Evolutionary conservation across 2,888 invertebrate genomes (phyloP).

Genomic region (Phrixothrix hirtus): DNA sequence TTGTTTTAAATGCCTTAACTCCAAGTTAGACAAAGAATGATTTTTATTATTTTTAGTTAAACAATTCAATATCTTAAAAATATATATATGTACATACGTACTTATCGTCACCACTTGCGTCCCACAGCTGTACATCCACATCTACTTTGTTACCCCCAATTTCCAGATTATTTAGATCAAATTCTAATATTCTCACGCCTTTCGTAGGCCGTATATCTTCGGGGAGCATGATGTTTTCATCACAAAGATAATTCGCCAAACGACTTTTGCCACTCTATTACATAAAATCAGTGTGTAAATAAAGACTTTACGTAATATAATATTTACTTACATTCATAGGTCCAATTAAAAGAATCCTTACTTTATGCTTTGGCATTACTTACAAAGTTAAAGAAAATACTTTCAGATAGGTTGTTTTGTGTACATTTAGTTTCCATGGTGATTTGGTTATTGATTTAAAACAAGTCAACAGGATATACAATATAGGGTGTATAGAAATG

Average conservation of each 20-base stretch:
- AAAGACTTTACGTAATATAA: neutral
- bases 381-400: too few relatives aligned
- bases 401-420: neutral
- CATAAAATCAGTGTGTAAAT: neutral
- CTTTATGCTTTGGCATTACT: constrained; percentile 32
- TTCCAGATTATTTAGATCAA: constrained; percentile 39
- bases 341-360: constrained; percentile 40
- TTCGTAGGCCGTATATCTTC: constrained; percentile 39
- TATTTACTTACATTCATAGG: constrained; percentile 36
- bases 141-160: constrained; percentile 35
- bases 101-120: constrained; percentile 43
- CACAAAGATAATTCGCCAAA: constrained; percentile 41
- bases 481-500: too few relatives aligned
- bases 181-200: constrained; percentile 41
- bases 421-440: neutral
- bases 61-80: neutral
- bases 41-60: neutral
- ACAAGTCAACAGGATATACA: too few relatives aligned
- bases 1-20: too few relatives aligned
- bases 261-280: constrained; percentile 42
- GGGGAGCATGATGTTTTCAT: constrained; percentile 38
- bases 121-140: constrained; percentile 44
- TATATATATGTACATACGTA: constrained; percentile 25
- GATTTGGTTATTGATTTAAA: too few relatives aligned
- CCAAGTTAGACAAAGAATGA: too few relatives aligned